Percentiles rank a stretch among this genome's conserved stretches.
Conservation (phyloP, 1,140 invertebrate species). For the Drosophila yakuba region DNA sequence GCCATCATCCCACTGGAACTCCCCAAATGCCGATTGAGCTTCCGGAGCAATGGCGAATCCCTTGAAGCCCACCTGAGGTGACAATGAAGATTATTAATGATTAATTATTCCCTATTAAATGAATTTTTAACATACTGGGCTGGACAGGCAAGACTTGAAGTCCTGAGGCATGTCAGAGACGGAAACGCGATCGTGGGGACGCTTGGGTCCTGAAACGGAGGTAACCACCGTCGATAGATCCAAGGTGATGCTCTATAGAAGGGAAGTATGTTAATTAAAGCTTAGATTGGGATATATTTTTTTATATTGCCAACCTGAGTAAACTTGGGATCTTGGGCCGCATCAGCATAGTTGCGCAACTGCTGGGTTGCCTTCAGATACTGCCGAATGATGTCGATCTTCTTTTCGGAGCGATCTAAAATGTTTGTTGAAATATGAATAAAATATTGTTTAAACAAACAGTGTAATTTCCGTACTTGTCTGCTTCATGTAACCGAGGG, state of each 20-base stretch:
- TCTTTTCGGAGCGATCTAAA: constrained; percentile 92
- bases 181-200: constrained; percentile 97
- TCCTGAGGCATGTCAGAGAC: constrained; percentile 96
- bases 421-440: background rate
- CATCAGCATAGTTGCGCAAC: constrained; percentile 93
- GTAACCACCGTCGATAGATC: constrained; percentile 96
- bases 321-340: constrained; percentile 93
- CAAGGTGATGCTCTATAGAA: constrained; percentile 90
- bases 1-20: constrained; percentile 93
- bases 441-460: background rate
- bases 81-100: constrained; percentile 18
- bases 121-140: constrained; percentile 89
- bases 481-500: constrained; percentile 93
- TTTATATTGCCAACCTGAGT: constrained; percentile 87
- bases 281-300: no score
- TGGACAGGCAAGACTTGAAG: constrained; percentile 94
- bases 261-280: background rate
- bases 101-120: background rate
- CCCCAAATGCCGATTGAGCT: constrained; percentile 88
- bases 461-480: constrained; percentile 88
- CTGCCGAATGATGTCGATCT: constrained; percentile 92
- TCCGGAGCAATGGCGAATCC: constrained; percentile 93
- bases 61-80: constrained; percentile 94
- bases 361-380: constrained; percentile 94
- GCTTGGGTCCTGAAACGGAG: constrained; percentile 97